Evolutionary conservation across 2,113 vertebrate genomes (phyloP), one percentile per base, ranked within the genome.

Genomic region (Sorex araneus): DNA sequence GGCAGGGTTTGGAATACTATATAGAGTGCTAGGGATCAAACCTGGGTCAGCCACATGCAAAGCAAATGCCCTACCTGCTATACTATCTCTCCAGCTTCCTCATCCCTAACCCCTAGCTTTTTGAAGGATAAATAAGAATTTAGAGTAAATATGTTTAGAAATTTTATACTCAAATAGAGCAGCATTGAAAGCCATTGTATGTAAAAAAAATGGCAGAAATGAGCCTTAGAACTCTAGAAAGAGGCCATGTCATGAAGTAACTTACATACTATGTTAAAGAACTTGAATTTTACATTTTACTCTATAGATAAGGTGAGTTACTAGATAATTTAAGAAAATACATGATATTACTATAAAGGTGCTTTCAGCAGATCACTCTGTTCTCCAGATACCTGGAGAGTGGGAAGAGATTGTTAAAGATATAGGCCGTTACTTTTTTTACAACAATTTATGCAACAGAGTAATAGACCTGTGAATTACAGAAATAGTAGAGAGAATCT

Each of bases 41-140:
- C 47, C 47, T 50, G 47, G 47, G 47, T 50, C 10, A 9, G 47
- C 47, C 47, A 47, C 47, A 50, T 50, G 47, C 47, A 50, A 50
- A 9, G 47, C 47, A 10, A 50, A 50, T 50, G 47, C 47, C 47
- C 47, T 50, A 10, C 47, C 13, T 13, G 13, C 5, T 50, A 13
- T 50, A 13, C 13, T 50, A 50, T 50, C 47, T 50, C 13, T 50
- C 40, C 47, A 50, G 47, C 47, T 50, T 50, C 47, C 45, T 47
- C 6, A 11, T 11, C 45, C 45, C 13, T 50, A 50, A 13, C 10
- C 9, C 40, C 40, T 12, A 13, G 47, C 10, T 50, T 88, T 73
- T 66, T 66, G 34, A 88, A 84, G 47, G 11, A 73, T n/a, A 85
- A 76, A 67, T 80, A 91, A 94, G 19, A 83, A 84, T 74, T 81